These are phyloP conservation scores for Scalopus aquaticus DNA, from an alignment of 2,113 vertebrate species.

Conservation along the genomic window DNA sequence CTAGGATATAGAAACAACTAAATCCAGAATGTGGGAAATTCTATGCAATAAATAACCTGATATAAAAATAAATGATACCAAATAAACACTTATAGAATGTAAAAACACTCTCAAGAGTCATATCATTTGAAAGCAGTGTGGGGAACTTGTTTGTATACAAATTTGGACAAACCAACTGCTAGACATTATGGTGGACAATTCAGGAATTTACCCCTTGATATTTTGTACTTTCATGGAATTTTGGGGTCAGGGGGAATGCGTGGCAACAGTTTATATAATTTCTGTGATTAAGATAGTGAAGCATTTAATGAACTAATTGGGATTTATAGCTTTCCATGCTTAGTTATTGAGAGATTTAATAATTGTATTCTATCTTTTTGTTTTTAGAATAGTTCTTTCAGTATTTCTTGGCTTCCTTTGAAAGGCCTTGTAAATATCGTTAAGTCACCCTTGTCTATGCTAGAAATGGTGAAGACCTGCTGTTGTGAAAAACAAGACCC, in stretches of 20 bases:
- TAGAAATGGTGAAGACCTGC: constrained; percentile 91
- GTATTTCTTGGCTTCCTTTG: constrained; percentile 94
- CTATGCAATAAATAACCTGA: background rate
- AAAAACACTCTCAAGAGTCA: background rate
- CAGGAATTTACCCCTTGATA: background rate
- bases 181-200: background rate
- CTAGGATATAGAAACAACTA: background rate
- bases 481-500: constrained; percentile 85
- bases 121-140: background rate
- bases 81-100: background rate
- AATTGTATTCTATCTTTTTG: constrained; percentile 38
- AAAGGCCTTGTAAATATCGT: constrained; percentile 88
- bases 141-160: background rate
- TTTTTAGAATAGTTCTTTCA: constrained; percentile 91
- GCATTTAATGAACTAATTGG: constrained; percentile 29
- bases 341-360: constrained; percentile 15
- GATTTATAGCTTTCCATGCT: constrained; percentile 55
- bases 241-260: background rate
- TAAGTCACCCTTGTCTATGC: constrained; percentile 91
- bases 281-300: constrained; percentile 23
- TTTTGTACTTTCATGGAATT: background rate
- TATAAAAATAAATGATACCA: background rate
- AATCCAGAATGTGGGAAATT: background rate
- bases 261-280: background rate
- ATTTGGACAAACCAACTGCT: background rate